Base-by-base conservation (phyloP, 2,113 vertebrate genomes). In the Paradoxurus hermaphroditus region DNA sequence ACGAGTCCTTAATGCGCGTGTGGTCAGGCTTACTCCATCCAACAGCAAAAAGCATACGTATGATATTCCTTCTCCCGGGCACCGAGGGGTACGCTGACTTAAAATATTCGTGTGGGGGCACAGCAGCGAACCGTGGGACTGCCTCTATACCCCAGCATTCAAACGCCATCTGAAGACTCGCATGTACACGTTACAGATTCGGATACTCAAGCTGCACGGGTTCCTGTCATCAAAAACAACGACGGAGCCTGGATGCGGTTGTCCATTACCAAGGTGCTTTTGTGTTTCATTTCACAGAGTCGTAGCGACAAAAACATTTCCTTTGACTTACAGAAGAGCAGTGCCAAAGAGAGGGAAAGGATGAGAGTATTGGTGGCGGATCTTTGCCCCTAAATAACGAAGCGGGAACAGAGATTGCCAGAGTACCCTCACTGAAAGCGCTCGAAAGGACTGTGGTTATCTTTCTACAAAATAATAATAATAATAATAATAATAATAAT, bases 321-420 rank as follows among this genome's bases (percentile, higher is more conserved):
- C 51, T 95, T 51, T 31, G 25, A 94, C 73, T 97, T 86, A 70
- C 25, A 78, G 62, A 92, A 90, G 51, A 79, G 82, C n/a, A 68
- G 41, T 91, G 78, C 12, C 70, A 78, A 82, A 91, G 62, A 86
- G 29, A 78, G 34, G 51, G 12, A 41, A 46, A 91, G 11, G 41
- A 82, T 82, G 53, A 88, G 67, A 89, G 19, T 78, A 85, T 12
- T 53, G 56, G n/a, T 70, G 4, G 73, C 29, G 19, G 87, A 90
- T 23, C 41, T 95, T 65, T 84, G 81, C 27, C 75, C 68, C 36
- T 39, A 92, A 95, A 85, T 90, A 97, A 90, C 3, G 10, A 90
- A 77, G 84, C 46, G 49, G 67, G 75, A 83, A 59, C 31, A 78
- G 70, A 63, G n/a, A 85, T 49, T 11, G 18, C 13, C 41, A 4